Conservation (phyloP, 1,140 invertebrate species). For the Ganaspis sp. region DNA sequence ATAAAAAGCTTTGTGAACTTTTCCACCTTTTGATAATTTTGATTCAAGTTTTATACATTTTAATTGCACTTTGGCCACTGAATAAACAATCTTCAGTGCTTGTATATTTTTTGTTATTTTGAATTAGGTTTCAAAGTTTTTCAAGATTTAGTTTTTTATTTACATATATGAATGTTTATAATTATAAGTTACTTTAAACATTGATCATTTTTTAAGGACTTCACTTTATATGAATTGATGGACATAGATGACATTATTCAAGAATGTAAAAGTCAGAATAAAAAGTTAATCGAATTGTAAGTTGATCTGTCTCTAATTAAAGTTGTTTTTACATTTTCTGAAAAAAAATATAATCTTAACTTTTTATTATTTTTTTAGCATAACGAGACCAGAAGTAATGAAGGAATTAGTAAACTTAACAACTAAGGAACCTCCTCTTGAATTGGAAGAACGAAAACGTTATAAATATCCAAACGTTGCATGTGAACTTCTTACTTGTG, state of each 20-base stretch:
- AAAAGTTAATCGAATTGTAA: conserved; percentile 94
- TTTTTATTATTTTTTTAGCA: conserved; percentile 79
- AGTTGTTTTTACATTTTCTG: conserved; percentile 22
- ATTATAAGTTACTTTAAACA: conserved; percentile 22
- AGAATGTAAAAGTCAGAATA: conserved; percentile 96
- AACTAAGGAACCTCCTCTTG: conserved; percentile 87
- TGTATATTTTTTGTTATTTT: too few relatives aligned
- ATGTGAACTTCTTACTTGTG: conserved; percentile 94
- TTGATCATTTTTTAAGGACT: conserved; percentile 82
- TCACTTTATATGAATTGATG: conserved; percentile 91
- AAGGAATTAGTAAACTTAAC: conserved; percentile 91
- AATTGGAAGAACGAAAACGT: conserved; percentile 85
- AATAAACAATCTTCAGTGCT: too few relatives aligned
- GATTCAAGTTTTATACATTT: too few relatives aligned
- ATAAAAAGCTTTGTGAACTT: too few relatives aligned
- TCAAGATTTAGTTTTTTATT: too few relatives aligned
- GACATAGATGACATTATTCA: conserved; percentile 96
- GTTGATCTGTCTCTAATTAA: too few relatives aligned
- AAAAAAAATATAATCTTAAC: background rate
- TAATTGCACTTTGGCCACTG: too few relatives aligned
- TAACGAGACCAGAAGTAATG: conserved; percentile 88
- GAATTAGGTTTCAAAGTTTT: too few relatives aligned
- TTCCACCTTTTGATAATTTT: too few relatives aligned
- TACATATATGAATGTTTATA: too few relatives aligned
- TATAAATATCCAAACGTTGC: conserved; percentile 95